These are phyloP conservation scores for Cheilosia vulpina DNA, from an alignment of 2,888 invertebrate genomes.

Conservation along the genomic window DNA sequence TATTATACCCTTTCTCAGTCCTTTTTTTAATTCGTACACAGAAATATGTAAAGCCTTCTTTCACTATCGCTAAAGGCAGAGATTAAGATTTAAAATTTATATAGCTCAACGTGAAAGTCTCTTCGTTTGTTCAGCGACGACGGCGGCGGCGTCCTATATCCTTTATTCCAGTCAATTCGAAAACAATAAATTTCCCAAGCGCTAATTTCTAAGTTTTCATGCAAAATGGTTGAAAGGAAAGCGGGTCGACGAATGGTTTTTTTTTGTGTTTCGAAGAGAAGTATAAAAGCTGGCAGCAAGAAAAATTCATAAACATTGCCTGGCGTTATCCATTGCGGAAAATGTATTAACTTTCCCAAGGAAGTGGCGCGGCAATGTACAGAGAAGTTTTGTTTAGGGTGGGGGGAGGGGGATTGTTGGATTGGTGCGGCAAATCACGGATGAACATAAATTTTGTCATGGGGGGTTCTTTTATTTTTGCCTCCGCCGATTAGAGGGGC, in stretches of 20 bases:
- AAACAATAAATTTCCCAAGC: conserved; percentile 72
- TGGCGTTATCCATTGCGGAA: conserved; percentile 61
- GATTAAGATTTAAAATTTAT: conserved; percentile 74
- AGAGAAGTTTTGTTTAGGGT: not conserved
- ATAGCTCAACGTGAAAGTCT: conserved; percentile 45
- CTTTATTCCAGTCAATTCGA: conserved; percentile 64
- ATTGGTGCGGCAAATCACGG: conserved; percentile 59
- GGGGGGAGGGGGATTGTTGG: too few species aligned
- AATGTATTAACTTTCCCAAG: conserved; percentile 72
- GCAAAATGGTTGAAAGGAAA: conserved; percentile 54
- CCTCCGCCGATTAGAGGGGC: conserved; percentile 23
- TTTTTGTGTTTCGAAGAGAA: not conserved
- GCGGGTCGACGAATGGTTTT: conserved; percentile 44
- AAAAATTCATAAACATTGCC: conserved; percentile 71
- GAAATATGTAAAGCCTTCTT: conserved; percentile 68
- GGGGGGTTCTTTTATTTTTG: conserved; percentile 56
- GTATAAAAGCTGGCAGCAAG: conserved; percentile 29
- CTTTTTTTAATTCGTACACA: conserved; percentile 38
- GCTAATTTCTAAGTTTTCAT: conserved; percentile 74
- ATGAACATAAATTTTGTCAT: conserved; percentile 73
- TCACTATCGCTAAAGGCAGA: conserved; percentile 63
- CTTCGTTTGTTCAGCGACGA: conserved; percentile 17
- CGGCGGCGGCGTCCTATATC: conserved; percentile 35
- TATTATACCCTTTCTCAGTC: conserved; percentile 1
- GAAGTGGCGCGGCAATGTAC: conserved; percentile 3